Evolutionary conservation across 2,797 vertebrate species (phyloP).

Genomic region (Mareca strepera): DNA sequence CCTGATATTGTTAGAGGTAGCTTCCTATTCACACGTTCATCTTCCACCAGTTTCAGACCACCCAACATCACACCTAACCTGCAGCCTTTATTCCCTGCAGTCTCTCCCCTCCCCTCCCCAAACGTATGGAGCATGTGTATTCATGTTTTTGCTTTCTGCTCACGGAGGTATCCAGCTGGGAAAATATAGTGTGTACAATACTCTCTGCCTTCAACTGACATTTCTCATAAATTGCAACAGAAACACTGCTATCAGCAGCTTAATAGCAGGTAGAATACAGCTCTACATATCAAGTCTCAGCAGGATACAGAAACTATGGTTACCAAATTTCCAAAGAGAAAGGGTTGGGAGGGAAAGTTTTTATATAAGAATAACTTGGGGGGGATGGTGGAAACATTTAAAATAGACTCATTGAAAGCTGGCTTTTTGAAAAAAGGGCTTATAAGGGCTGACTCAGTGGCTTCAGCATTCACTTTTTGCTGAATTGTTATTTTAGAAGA

Average conservation of each 20-base stretch:
- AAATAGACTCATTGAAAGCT: slow-evolving; percentile 69
- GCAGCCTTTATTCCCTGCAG: slow-evolving; percentile 20
- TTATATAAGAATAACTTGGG: slow-evolving; percentile 62
- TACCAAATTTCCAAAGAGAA: slow-evolving; percentile 79
- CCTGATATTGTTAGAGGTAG: slow-evolving; percentile 16
- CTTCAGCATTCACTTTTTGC: slow-evolving; percentile 49
- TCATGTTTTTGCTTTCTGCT: slow-evolving; percentile 81
- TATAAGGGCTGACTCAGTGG: slow-evolving; percentile 46
- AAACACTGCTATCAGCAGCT: slow-evolving; percentile 84
- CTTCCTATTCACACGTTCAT: slow-evolving; percentile 51
- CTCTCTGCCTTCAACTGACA: slow-evolving; percentile 82
- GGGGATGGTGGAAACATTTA: slow-evolving; percentile 44
- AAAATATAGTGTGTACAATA: slow-evolving; percentile 84
- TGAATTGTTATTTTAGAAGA: slow-evolving; percentile 72
- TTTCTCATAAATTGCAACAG: slow-evolving; percentile 84
- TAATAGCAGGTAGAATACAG: slow-evolving; percentile 81
- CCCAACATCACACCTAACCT: slow-evolving; percentile 67
- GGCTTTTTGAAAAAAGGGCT: slow-evolving; percentile 45
- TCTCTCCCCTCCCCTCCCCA: slow-evolving; percentile 49
- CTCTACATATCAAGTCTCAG: slow-evolving; percentile 80
- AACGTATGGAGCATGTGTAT: slow-evolving; percentile 73
- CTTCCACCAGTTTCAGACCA: slow-evolving; percentile 68
- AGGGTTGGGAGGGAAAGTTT: slow-evolving; percentile 52
- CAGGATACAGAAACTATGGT: slow-evolving; percentile 81
- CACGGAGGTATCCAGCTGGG: slow-evolving; percentile 83